Conservation (phyloP, 1,140 invertebrate genomes). For the Sitophilus oryzae region DNA sequence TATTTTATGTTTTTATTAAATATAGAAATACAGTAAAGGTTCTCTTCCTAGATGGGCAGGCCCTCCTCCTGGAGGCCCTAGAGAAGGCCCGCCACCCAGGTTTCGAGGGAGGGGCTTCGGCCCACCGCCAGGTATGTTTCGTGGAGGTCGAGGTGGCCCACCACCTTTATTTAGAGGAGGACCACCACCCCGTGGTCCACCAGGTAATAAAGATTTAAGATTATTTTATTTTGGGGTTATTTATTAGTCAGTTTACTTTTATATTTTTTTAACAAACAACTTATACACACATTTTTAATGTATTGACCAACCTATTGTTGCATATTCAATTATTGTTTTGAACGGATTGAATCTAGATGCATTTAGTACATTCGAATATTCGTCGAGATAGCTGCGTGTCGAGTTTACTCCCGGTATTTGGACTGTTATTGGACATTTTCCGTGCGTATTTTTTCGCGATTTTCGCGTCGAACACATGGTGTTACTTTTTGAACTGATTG, state of each 20-base stretch:
- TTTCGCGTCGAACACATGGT: too few relatives aligned
- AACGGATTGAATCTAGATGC: too few relatives aligned
- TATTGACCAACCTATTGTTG: too few relatives aligned
- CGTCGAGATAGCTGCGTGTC: too few relatives aligned
- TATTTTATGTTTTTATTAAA: conserved; percentile 5
- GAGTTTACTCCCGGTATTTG: too few relatives aligned
- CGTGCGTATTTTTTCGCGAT: too few relatives aligned
- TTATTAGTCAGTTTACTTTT: background rate
- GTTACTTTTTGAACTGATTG: too few relatives aligned
- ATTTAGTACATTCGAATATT: too few relatives aligned
- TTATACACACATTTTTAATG: too few relatives aligned
- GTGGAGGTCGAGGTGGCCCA: conserved; percentile 50
- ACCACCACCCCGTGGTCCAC: conserved; percentile 48
- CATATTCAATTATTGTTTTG: too few relatives aligned
- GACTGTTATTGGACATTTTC: too few relatives aligned
- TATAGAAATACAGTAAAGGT: conserved; percentile 17
- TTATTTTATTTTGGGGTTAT: background rate
- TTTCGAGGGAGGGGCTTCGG: conserved; percentile 63
- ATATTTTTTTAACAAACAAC: too few relatives aligned
- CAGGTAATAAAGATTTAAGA: conserved; percentile 18
- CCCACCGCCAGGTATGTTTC: conserved; percentile 55
- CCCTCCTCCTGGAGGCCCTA: conserved; percentile 19
- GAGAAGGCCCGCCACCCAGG: conserved; percentile 47
- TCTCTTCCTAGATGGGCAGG: conserved; percentile 4
- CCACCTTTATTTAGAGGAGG: conserved; percentile 51